Percentiles rank a stretch among this genome's conserved stretches.
phyloP scores from a whole-genome alignment of 1,140 invertebrate species.

The Zaprionus tsacasi region DNA sequence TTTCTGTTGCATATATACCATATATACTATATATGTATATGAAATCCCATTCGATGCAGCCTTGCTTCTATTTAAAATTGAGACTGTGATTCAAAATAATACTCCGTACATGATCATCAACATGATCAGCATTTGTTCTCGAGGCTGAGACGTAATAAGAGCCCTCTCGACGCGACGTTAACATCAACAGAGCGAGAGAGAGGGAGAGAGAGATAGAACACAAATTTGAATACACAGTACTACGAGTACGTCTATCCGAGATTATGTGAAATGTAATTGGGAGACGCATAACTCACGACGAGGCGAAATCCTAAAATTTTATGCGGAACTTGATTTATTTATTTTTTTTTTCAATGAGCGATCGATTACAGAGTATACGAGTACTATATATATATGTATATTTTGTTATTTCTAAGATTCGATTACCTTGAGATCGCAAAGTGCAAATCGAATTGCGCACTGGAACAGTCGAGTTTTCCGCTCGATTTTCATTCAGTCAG shows the following conservation, averaged over 20 bases:
- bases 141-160: constrained; percentile 53
- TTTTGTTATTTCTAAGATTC: constrained; percentile 24
- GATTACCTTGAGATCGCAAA: constrained; percentile 23
- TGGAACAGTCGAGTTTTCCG: constrained; percentile 11
- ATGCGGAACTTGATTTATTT: constrained; percentile 71
- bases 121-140: constrained; percentile 39
- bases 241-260: constrained; percentile 45
- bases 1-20: background rate
- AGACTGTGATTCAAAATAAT: constrained; percentile 13
- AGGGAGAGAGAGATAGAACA: background rate
- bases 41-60: background rate
- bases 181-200: constrained; percentile 14
- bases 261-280: constrained; percentile 52
- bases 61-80: background rate
- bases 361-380: constrained; percentile 10
- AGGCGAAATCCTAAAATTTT: constrained; percentile 44
- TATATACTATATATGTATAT: constrained; percentile 1
- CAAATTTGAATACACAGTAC: background rate
- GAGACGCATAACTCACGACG: constrained; percentile 3
- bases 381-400: background rate
- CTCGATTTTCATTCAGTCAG: constrained; percentile 9
- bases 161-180: constrained; percentile 33
- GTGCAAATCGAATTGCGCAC: constrained; percentile 13
- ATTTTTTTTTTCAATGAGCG: constrained; percentile 11
- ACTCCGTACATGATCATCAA: constrained; percentile 25